Base-by-base conservation (phyloP, 1,140 invertebrate genomes). In the Plodia interpunctella region DNA sequence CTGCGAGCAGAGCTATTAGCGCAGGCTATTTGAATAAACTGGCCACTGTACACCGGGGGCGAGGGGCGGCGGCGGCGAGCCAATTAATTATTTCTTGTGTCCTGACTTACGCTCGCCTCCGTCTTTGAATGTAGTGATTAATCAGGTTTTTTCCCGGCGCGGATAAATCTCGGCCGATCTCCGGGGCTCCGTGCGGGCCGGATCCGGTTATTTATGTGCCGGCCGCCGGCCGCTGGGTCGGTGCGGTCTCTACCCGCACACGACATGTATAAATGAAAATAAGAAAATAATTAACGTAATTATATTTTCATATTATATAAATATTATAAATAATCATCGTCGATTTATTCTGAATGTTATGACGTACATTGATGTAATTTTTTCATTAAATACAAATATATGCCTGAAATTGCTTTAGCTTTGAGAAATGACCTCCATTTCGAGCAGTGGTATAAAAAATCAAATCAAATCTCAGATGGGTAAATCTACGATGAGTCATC, bases 51-150 rank as follows among this genome's bases (percentile, higher is more conserved):
- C 57, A 60, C 55, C 32, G 32, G 1, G 57, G 20, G 30, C 6
- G 2, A 25, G 53, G 59, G 30, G 49, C 9, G 15, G 35, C 44
- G 21, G 32, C 30, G 35, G 44, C 57, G 53, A 55, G 49, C 66
- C 68, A 65, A 75, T 78, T 75, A 72, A 75, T 78, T 78, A 78
- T 74, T 73, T 76, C 76, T 76, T 76, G 69, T 65, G 65, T 60
- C 72, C 56, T 68, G 66, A 66, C 69, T 67, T 66, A 62, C 67
- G 69, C 60, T 70, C 67, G 66, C 62, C 70, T 70, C 63, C 72
- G 65, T 67, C 72, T 78, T 73, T 72, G 73, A 72, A 78, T 78
- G 76, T 68, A 70, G 67, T 68, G 67, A 78, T 78, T 78, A 78
- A 78, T 78, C 75, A 75, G 75, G 72, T 78, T 75, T 75, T 75